Evolutionary conservation across 1,140 invertebrate species (phyloP).

Genomic region (Drosophila pandora): DNA sequence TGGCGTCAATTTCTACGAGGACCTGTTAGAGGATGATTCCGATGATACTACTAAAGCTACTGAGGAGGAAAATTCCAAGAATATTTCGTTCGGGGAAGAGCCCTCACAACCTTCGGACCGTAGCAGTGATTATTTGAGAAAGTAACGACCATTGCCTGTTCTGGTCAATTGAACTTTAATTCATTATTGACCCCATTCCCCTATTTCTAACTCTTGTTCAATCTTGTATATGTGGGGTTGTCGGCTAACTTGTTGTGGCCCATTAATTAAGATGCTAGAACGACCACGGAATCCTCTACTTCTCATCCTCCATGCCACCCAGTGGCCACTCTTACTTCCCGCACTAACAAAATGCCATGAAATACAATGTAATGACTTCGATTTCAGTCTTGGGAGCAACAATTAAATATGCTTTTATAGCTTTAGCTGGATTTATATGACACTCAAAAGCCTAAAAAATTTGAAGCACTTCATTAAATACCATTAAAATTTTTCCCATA

Average conservation of each 20-base stretch:
- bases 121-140: constrained; percentile 41
- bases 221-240: neutral
- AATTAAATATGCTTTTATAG: constrained; percentile 53
- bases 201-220: neutral
- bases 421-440: constrained; percentile 47
- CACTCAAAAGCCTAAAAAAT: neutral
- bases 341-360: constrained; percentile 59
- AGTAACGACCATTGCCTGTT: constrained; percentile 49
- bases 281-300: constrained; percentile 2
- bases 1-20: constrained; percentile 5
- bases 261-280: constrained; percentile 53
- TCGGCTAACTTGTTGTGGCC: constrained; percentile 57
- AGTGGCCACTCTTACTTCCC: constrained; percentile 30
- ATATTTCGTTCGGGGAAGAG: neutral
- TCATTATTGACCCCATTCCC: constrained; percentile 31
- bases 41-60: neutral
- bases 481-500: neutral
- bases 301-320: neutral
- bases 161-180: constrained; percentile 73
- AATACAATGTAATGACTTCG: constrained; percentile 66
- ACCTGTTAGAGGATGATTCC: constrained; percentile 21
- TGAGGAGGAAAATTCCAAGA: neutral
- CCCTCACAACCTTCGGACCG: neutral
- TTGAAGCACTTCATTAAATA: neutral
- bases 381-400: constrained; percentile 22